phyloP scores from a whole-genome alignment of 35 echinoderm and acorn worm species.

The Ptychodera flava region DNA sequence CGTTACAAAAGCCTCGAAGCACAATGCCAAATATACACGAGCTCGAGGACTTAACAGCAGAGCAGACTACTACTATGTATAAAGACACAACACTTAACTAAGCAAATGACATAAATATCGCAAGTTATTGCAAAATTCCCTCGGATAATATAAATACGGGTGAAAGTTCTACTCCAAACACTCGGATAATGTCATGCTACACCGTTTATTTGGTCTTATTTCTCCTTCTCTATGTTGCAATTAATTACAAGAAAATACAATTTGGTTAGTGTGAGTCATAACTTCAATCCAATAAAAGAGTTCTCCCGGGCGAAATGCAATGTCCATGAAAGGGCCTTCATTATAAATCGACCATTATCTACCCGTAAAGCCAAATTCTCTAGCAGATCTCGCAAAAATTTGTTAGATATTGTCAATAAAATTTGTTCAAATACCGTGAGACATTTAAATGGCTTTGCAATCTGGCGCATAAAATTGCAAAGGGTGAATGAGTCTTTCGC shows the following conservation, averaged over 20 bases:
- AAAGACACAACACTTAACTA: too few relatives aligned
- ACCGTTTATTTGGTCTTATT: not conserved
- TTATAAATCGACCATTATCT: not conserved
- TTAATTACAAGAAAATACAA: not conserved
- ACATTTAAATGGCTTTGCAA: not conserved
- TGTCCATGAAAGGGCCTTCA: not conserved
- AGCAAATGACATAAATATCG: too few relatives aligned
- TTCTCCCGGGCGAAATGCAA: not conserved
- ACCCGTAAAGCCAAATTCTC: not conserved
- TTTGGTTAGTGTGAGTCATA: not conserved
- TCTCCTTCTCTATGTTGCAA: not conserved
- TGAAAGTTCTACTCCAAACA: too few relatives aligned
- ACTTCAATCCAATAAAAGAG: not conserved
- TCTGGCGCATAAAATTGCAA: not conserved
- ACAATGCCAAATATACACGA: too few relatives aligned
- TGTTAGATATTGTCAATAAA: not conserved
- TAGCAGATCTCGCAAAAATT: not conserved
- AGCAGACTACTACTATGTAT: too few relatives aligned
- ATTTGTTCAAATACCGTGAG: conserved; percentile 1
- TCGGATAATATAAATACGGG: too few relatives aligned
- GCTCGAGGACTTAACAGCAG: too few relatives aligned
- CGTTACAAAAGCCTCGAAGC: too few relatives aligned
- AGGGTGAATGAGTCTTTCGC: not conserved
- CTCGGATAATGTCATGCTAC: not conserved
- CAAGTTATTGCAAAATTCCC: too few relatives aligned